phyloP scores from a whole-genome alignment of 2,113 vertebrate genomes.

The Todiramphus saurophagus region DNA sequence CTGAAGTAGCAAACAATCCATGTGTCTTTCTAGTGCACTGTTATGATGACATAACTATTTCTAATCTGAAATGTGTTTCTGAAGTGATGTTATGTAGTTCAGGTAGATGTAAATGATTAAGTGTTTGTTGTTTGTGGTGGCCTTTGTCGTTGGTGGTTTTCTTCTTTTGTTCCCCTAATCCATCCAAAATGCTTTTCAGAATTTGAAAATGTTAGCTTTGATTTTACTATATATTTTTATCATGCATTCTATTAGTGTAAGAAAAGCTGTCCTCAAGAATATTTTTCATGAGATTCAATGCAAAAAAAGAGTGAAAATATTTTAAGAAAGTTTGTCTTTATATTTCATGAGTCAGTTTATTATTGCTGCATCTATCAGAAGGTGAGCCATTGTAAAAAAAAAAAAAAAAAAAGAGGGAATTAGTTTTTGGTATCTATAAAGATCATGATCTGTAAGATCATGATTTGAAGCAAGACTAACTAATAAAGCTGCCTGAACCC shows the following conservation, averaged over 20 bases:
- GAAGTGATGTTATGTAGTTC: background rate
- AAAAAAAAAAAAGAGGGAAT: background rate
- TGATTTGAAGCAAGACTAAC: slow-evolving; percentile 33
- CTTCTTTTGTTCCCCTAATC: background rate
- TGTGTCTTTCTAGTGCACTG: background rate
- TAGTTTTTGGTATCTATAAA: background rate
- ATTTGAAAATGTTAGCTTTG: background rate
- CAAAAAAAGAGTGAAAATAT: background rate
- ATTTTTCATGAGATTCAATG: background rate
- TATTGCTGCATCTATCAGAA: background rate
- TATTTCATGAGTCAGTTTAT: background rate
- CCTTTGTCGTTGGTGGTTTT: background rate
- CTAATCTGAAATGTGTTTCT: background rate
- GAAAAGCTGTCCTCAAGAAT: background rate
- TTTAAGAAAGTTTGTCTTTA: background rate
- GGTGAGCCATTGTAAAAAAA: background rate
- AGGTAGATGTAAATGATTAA: background rate
- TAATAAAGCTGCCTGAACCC: background rate
- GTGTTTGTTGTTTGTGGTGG: background rate
- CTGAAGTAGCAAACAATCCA: background rate
- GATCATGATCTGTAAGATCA: background rate
- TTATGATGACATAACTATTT: background rate
- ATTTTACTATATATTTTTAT: background rate
- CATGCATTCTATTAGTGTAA: background rate
- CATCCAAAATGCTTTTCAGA: background rate